Evolutionary conservation across 2,888 invertebrate species (phyloP), one percentile per base, ranked within the genome.

Genomic region (Allacma fusca): DNA sequence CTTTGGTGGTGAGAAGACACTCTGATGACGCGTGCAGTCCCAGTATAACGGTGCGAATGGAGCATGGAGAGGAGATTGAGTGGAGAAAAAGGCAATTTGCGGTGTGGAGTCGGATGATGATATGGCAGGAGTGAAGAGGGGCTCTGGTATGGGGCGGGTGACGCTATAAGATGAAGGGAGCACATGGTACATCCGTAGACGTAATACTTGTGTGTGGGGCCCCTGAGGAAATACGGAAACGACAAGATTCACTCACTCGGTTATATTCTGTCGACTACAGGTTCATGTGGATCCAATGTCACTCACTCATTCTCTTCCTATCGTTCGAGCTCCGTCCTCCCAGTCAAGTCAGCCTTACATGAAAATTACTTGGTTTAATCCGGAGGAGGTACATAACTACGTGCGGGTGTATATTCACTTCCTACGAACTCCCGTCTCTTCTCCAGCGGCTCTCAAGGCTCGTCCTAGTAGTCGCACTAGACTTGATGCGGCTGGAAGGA

Each of bases 201-300:
- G 13, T 65, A 65, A 65, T 43, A 24, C 21, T 43, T 43, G 44
- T 21, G 44, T 44, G 40, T 34, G 34, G 16, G 43, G 69, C 16
- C 69, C 69, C 44, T 43, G 43, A 70, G 69, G 69, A 70, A 43
- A n/a, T 40, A 23, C 44, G 73, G 73, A 73, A 73, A 62, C 62
- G 64, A 62, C 62, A 62, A 40, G 62, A 62, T 73, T 73, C 62
- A 62, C 73, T 73, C 62, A 73, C 34, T 68, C 28, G 28, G 28
- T 70, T 70, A 57, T 57, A 71, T 71, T 71, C 57, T 71, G 57
- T 50, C 50, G 12, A 12, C 34, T 1, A 16, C 26, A 21, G 16
- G 21, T 24, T 24, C 26, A n/a, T 50, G 13, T 19, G 21, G 19
- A 43, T 23, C 57, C 34, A 71, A 50, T 71, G 71, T 71, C 71